A percentile compares a stretch with the other conserved stretches of the same genome.
These are phyloP conservation scores for Melipona quadrifasciata DNA, from an alignment of 1,140 invertebrate genomes.

Conservation along the genomic window DNA sequence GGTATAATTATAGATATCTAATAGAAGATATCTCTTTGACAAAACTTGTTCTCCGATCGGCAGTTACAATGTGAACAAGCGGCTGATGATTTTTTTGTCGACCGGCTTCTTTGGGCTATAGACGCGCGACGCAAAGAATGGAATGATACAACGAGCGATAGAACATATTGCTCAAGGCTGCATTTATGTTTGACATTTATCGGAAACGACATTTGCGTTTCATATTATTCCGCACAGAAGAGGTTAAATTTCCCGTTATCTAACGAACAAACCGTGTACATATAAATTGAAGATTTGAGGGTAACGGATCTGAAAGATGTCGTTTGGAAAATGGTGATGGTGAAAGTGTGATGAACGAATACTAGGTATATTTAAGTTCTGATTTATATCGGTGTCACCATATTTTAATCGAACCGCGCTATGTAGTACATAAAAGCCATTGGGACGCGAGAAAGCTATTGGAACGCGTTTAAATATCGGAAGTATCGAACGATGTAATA, in stretches of 20 bases:
- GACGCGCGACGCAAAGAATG: slow-evolving; percentile 34
- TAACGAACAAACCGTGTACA: slow-evolving; percentile 36
- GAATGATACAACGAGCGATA: slow-evolving; percentile 23
- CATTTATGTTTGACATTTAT: slow-evolving; percentile 66
- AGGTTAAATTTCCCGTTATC: slow-evolving; percentile 48
- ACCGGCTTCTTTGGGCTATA: slow-evolving; percentile 3
- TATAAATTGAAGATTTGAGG: slow-evolving; percentile 49
- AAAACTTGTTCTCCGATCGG: slow-evolving; percentile 12
- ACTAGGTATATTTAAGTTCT: not conserved
- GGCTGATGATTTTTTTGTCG: not conserved
- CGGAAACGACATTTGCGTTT: slow-evolving; percentile 64
- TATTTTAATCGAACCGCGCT: not conserved
- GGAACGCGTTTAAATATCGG: not conserved
- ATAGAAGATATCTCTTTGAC: slow-evolving; percentile 13
- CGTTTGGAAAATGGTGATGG: slow-evolving; percentile 30
- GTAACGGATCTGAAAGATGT: slow-evolving; percentile 27
- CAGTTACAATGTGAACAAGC: not conserved
- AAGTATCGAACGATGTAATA: not conserved
- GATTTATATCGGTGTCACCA: not conserved
- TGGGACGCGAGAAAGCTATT: not conserved
- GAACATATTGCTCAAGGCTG: slow-evolving; percentile 55
- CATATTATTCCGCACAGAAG: slow-evolving; percentile 49
- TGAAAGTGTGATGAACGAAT: slow-evolving; percentile 20
- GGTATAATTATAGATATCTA: slow-evolving; percentile 9
- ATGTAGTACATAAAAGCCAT: not conserved